phyloP scores from a whole-genome alignment of 2,888 invertebrate genomes.

The Ochropacha duplaris region DNA sequence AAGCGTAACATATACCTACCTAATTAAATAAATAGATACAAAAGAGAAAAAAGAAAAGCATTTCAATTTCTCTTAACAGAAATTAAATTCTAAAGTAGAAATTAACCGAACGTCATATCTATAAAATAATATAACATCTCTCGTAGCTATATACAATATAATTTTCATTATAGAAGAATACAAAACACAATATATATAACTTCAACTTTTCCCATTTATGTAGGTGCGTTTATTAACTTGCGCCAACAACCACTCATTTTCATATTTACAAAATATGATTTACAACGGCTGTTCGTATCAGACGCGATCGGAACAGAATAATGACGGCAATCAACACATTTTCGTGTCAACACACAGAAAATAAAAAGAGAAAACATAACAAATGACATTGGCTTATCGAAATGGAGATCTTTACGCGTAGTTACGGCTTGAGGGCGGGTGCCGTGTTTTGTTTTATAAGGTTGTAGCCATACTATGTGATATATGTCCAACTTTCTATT shows the following conservation, averaged over 20 bases:
- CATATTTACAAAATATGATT: conserved; percentile 36
- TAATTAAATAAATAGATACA: no score
- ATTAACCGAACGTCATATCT: no score
- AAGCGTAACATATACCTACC: no score
- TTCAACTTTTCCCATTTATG: neutral
- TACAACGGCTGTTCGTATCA: conserved; percentile 35
- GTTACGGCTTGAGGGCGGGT: conserved; percentile 34
- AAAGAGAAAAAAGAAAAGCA: neutral
- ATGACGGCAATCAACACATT: conserved; percentile 68
- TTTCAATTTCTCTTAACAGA: no score
- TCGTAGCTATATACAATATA: no score
- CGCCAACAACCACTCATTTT: conserved; percentile 29
- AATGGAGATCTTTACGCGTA: conserved; percentile 57
- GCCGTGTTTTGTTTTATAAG: neutral
- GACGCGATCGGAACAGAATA: conserved; percentile 57
- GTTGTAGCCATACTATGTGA: neutral
- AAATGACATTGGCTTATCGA: conserved; percentile 68
- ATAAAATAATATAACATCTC: no score
- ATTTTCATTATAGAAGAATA: no score
- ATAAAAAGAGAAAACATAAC: conserved; percentile 50
- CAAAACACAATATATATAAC: no score
- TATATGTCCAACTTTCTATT: neutral
- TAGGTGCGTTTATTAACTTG: conserved; percentile 16
- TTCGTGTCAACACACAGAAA: conserved; percentile 67
- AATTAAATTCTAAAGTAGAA: no score